Evolutionary conservation across 23 tunicate genomes (phyloP).

Genomic region (Pegea sp.): DNA sequence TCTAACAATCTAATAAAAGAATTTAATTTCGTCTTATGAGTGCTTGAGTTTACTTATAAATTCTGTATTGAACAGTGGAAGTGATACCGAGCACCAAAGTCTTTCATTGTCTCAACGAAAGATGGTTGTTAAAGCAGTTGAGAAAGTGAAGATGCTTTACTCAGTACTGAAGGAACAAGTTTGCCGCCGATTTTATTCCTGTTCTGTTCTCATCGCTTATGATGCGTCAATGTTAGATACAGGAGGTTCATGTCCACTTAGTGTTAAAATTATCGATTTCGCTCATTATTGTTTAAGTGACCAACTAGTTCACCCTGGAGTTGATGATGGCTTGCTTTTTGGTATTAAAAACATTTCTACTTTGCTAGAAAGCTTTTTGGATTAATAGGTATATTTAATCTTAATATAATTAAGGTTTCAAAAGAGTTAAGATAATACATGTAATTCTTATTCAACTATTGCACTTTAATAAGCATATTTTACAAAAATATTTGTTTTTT

Average conservation of each 20-base stretch:
- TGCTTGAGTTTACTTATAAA: no score
- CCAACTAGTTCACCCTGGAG: conserved; percentile 56
- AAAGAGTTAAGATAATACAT: no score
- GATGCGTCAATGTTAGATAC: conserved; percentile 26
- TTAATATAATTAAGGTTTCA: no score
- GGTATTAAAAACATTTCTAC: conserved; percentile 37
- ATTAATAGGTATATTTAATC: no score
- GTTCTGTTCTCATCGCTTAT: conserved; percentile 44
- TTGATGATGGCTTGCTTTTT: conserved; percentile 63
- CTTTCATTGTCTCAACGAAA: no score
- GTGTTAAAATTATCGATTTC: conserved; percentile 67
- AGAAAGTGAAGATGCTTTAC: conserved; percentile 5
- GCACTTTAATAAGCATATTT: no score
- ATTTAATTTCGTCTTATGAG: no score
- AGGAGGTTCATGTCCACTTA: conserved; percentile 3
- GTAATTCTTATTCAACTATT: no score
- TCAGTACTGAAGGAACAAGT: conserved; percentile 6
- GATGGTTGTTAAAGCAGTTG: conserved; percentile 12
- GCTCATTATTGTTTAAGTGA: conserved; percentile 79
- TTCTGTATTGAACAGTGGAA: no score
- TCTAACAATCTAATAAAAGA: no score
- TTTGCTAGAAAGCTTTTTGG: conserved; percentile 12
- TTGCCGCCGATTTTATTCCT: conserved; percentile 46
- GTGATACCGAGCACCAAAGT: no score
- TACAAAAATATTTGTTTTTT: no score